These are phyloP conservation scores for Heteractis magnifica DNA, from an alignment of 92 coral and sea anemone species.

Conservation along the genomic window DNA sequence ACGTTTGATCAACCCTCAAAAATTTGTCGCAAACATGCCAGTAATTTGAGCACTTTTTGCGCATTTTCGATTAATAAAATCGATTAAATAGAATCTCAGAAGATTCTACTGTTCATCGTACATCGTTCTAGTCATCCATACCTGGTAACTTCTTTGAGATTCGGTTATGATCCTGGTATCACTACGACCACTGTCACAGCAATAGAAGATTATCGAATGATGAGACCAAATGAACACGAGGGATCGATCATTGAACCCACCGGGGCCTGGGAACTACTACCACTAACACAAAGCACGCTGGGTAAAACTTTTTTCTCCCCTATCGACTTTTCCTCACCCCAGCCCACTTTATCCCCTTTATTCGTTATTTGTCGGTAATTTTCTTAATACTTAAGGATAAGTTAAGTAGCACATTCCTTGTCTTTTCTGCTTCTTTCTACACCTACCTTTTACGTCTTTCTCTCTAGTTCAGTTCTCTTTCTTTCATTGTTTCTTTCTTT, in stretches of 20 bases:
- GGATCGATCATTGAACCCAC: not conserved
- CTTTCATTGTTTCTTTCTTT: not conserved
- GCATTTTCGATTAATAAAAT: not conserved
- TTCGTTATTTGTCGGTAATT: no score
- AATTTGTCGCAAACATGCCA: not conserved
- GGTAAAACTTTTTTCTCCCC: not conserved
- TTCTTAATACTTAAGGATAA: no score
- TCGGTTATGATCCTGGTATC: conserved; percentile 18
- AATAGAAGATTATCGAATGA: conserved; percentile 3
- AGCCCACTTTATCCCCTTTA: no score
- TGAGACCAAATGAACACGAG: conserved; percentile 32
- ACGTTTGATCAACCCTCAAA: not conserved
- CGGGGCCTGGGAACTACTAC: conserved; percentile 8
- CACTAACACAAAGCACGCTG: conserved; percentile 17
- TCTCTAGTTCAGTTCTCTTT: no score
- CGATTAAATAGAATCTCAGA: not conserved
- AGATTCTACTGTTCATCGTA: not conserved
- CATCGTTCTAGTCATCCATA: conserved; percentile 1
- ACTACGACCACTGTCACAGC: conserved; percentile 30
- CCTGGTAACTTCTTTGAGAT: conserved; percentile 32
- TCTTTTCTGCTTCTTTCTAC: no score
- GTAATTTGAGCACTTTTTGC: not conserved
- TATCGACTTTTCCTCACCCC: not conserved
- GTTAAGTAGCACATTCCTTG: no score
- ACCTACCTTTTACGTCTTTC: no score